Evolutionary conservation across 2,113 vertebrate genomes (phyloP).

Genomic region (Gadus macrocephalus): DNA sequence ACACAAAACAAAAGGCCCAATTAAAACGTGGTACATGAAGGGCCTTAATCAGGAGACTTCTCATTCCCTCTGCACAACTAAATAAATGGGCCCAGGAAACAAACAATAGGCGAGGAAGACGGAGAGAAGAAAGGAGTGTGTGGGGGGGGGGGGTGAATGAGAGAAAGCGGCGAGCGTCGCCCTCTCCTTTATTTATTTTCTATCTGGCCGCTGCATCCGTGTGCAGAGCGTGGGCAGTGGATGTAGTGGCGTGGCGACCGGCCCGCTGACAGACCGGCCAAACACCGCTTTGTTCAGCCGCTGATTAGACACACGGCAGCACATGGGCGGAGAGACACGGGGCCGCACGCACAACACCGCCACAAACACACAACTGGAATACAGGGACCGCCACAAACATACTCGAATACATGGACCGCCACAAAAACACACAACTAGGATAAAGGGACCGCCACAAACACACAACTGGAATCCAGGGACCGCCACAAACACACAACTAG

Average conservation of each 20-base stretch:
- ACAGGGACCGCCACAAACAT: too few species aligned
- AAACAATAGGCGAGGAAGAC: slow-evolving; percentile 63
- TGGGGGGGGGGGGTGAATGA: slow-evolving; percentile 38
- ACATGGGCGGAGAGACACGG: slow-evolving; percentile 38
- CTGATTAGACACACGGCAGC: slow-evolving; percentile 74
- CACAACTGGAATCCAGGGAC: too few species aligned
- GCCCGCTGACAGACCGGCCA: slow-evolving; percentile 65
- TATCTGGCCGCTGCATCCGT: slow-evolving; percentile 65
- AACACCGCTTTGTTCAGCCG: slow-evolving; percentile 67
- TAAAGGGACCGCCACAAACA: too few species aligned
- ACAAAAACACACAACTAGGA: too few species aligned
- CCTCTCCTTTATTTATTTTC: slow-evolving; percentile 50
- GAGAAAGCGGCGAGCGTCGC: slow-evolving; percentile 39
- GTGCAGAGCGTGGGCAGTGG: slow-evolving; percentile 58
- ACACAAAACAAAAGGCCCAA: slow-evolving; percentile 65
- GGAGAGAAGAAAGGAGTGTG: slow-evolving; percentile 54
- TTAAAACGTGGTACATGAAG: slow-evolving; percentile 65
- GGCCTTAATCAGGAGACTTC: slow-evolving; percentile 68
- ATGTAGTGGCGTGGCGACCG: slow-evolving; percentile 49
- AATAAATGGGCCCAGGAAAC: slow-evolving; percentile 57
- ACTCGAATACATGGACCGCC: too few species aligned
- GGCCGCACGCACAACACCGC: too few species aligned
- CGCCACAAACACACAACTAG: too few species aligned
- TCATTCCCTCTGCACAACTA: slow-evolving; percentile 56
- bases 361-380: slow-evolving; percentile 1